Percentiles rank a stretch among this genome's conserved stretches.
These are phyloP conservation scores for Acanthococcus lagerstroemiae DNA, from an alignment of 2,888 invertebrate species.

Conservation along the genomic window DNA sequence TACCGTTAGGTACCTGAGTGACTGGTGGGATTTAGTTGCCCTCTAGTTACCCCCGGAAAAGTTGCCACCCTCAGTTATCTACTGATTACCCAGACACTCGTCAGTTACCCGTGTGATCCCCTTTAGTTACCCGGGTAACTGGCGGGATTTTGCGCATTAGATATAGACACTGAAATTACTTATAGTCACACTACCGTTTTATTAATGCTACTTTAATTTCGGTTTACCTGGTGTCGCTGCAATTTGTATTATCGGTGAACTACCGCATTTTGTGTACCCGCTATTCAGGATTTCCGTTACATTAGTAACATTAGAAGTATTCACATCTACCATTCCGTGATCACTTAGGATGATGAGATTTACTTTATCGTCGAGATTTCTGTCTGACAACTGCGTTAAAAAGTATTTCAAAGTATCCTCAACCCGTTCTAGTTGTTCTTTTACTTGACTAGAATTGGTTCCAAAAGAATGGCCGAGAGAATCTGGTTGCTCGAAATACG, in stretches of 20 bases:
- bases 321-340: slow-evolving; percentile 57
- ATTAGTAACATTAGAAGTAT: slow-evolving; percentile 47
- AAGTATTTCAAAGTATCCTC: slow-evolving; percentile 51
- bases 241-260: neutral
- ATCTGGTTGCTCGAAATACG: slow-evolving; percentile 65
- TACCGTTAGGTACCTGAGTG: no score
- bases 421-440: slow-evolving; percentile 44
- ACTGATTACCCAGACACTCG: no score
- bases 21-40: no score
- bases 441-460: slow-evolving; percentile 44
- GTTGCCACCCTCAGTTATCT: no score
- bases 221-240: neutral
- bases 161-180: no score
- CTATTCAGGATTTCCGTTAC: neutral
- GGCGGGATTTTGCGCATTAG: no score
- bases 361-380: slow-evolving; percentile 46
- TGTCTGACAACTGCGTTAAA: slow-evolving; percentile 44
- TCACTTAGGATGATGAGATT: slow-evolving; percentile 62
- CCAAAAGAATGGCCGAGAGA: slow-evolving; percentile 52
- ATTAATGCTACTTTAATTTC: no score
- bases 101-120: no score
- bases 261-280: neutral
- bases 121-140: no score
- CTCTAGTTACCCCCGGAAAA: no score
- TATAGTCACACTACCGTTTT: no score